Evolutionary conservation across 2,888 invertebrate species (phyloP).

Genomic region (Lepidochitona cinerea): DNA sequence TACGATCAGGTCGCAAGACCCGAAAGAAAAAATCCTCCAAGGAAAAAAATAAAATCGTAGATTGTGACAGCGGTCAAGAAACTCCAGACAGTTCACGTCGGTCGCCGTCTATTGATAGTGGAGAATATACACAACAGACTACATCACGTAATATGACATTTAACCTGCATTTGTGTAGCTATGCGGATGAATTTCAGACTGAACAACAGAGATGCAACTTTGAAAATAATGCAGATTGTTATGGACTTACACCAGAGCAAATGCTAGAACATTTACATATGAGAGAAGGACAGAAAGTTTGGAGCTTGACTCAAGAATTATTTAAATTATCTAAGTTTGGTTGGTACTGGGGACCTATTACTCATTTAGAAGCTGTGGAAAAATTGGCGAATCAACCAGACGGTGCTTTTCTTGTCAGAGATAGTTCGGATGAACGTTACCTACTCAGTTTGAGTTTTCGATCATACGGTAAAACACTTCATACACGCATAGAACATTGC

Average conservation of each 20-base stretch:
- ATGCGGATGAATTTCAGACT: not conserved
- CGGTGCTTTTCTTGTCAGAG: constrained; percentile 83
- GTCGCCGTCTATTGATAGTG: not conserved
- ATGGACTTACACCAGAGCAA: not conserved
- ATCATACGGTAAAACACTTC: constrained; percentile 78
- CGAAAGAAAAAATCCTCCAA: not conserved
- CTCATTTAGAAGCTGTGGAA: constrained; percentile 80
- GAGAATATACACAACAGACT: not conserved
- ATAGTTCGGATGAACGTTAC: constrained; percentile 81
- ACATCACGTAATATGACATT: not conserved
- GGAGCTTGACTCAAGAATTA: constrained; percentile 72
- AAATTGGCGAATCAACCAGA: constrained; percentile 80
- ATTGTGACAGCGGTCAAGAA: not conserved
- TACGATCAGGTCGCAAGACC: not conserved
- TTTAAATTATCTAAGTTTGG: constrained; percentile 71
- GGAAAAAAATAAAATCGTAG: not conserved
- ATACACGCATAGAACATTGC: constrained; percentile 82
- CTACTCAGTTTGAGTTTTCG: constrained; percentile 83
- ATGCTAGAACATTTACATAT: constrained; percentile 10
- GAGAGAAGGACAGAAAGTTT: constrained; percentile 48
- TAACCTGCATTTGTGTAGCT: not conserved
- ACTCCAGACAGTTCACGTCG: not conserved
- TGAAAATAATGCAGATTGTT: not conserved
- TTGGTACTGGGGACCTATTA: constrained; percentile 88
- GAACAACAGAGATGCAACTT: not conserved